Conservation (phyloP, 2,797 vertebrate species). For the Eulemur coronatus region DNA sequence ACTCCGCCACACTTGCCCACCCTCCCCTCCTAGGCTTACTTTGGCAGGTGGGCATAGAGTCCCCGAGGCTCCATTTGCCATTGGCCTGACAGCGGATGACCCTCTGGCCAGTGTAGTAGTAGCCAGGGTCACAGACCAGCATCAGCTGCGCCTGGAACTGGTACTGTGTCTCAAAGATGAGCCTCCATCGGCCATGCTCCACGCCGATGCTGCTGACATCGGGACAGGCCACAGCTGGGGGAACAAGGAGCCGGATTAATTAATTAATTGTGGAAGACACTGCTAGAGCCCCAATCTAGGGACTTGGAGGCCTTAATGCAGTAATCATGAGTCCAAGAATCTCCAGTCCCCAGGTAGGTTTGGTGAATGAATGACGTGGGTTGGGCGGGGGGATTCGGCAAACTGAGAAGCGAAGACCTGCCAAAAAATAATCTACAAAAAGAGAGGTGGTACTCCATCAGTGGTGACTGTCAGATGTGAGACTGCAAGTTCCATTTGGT, state of each 20-base stretch:
- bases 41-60: conserved; percentile 92
- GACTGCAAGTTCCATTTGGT: not conserved
- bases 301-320: not conserved
- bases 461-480: not conserved
- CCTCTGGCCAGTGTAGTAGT: conserved; percentile 95
- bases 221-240: conserved; percentile 92
- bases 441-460: not conserved
- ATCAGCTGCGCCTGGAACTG: conserved; percentile 96
- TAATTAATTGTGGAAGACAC: not conserved
- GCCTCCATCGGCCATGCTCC: conserved; percentile 96
- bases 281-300: not conserved
- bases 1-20: rapidly evolving
- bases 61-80: conserved; percentile 94
- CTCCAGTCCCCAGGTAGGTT: not conserved
- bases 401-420: not conserved
- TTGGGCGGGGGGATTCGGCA: not conserved
- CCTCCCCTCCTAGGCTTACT: conserved; percentile 86
- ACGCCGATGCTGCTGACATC: conserved; percentile 93
- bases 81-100: conserved; percentile 95
- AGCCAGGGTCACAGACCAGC: conserved; percentile 97
- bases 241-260: rapidly evolving
- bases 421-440: not conserved
- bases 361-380: not conserved
- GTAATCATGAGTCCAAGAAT: not conserved
- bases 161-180: conserved; percentile 96